Evolutionary conservation across 2,888 invertebrate genomes (phyloP).

Genomic region (Drosophila hawaiiensis): DNA sequence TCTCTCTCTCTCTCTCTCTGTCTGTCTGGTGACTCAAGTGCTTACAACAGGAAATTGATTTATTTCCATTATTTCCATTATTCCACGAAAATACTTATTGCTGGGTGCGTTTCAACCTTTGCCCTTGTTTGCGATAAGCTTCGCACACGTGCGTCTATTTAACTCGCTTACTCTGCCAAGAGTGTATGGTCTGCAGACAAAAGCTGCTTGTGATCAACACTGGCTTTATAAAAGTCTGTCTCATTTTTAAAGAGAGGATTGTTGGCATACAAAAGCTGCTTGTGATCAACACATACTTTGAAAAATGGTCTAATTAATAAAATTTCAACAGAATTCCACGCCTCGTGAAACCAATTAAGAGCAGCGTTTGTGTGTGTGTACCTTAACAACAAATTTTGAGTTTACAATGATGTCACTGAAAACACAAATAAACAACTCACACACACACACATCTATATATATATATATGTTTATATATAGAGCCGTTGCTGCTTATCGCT

Average conservation of each 20-base stretch:
- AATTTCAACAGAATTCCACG: slow-evolving; percentile 45
- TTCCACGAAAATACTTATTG: slow-evolving; percentile 12
- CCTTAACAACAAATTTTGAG: slow-evolving; percentile 35
- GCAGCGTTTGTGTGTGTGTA: slow-evolving; percentile 16
- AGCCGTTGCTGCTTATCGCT: slow-evolving; percentile 51
- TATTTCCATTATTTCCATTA: slow-evolving; percentile 29
- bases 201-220: slow-evolving; percentile 3
- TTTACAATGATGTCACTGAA: slow-evolving; percentile 52
- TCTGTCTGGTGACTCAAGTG: slow-evolving; percentile 64
- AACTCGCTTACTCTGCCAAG: background rate
- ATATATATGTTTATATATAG: background rate
- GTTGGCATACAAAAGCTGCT: background rate
- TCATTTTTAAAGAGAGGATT: background rate
- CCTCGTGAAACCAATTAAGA: slow-evolving; percentile 47
- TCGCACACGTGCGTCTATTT: slow-evolving; percentile 41
- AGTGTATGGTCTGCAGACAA: background rate
- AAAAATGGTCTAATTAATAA: slow-evolving; percentile 45
- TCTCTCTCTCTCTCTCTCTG: background rate
- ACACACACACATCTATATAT: background rate
- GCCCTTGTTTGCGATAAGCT: slow-evolving; percentile 46
- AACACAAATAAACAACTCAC: slow-evolving; percentile 13
- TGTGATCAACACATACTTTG: slow-evolving; percentile 7
- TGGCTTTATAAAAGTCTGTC: slow-evolving; percentile 1
- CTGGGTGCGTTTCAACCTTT: slow-evolving; percentile 25
- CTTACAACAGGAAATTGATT: slow-evolving; percentile 58